These are phyloP conservation scores for Falco naumanni DNA, from an alignment of 2,797 vertebrate species.

Conservation along the genomic window DNA sequence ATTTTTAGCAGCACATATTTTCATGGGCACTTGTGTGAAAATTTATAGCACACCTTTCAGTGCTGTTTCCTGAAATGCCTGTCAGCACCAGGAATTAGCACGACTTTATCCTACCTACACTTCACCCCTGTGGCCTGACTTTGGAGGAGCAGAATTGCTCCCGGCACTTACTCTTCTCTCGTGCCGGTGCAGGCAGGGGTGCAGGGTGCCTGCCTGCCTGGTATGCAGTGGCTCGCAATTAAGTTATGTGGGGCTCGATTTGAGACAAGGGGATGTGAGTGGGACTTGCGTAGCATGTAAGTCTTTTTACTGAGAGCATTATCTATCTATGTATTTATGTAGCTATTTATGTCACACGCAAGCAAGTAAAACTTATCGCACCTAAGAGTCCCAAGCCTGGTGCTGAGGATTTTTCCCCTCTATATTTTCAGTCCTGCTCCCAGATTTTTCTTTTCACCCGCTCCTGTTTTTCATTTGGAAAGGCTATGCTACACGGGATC, in stretches of 20 bases:
- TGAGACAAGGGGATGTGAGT: background rate
- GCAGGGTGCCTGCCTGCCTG: accelerated
- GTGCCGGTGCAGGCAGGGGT: accelerated
- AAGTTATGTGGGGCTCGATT: accelerated
- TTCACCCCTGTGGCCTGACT: background rate
- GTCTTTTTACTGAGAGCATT: background rate
- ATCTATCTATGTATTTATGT: background rate
- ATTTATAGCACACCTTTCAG: background rate
- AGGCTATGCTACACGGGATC: background rate
- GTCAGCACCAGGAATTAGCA: background rate
- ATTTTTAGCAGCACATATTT: background rate
- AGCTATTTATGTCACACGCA: background rate
- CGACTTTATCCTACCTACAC: background rate
- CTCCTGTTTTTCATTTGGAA: background rate
- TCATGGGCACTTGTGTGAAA: background rate
- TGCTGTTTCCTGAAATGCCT: background rate
- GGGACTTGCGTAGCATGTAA: background rate
- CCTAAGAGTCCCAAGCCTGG: background rate
- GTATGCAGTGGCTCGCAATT: accelerated
- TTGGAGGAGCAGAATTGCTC: background rate
- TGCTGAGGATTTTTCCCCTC: background rate
- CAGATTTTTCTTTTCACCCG: background rate
- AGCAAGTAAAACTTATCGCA: background rate
- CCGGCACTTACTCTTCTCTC: background rate
- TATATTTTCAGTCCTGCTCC: background rate